Evolutionary conservation across 2,113 vertebrate genomes (phyloP).

Genomic region (Oxyruncus cristatus): DNA sequence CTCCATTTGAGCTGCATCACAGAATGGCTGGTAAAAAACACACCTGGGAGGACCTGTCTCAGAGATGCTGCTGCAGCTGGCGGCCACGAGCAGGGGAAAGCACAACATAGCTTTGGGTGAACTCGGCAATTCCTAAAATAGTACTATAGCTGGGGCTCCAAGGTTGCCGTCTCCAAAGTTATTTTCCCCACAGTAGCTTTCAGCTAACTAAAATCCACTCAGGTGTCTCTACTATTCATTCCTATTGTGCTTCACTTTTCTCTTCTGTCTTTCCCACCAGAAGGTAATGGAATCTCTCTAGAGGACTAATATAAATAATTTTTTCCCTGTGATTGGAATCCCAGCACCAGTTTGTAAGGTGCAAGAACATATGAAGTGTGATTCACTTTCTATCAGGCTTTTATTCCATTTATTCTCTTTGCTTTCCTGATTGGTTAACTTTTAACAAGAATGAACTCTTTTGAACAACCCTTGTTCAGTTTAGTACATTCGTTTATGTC

Average conservation of each 20-base stretch:
- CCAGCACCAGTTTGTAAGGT: background rate
- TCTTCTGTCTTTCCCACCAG: background rate
- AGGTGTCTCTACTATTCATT: background rate
- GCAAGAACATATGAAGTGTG: background rate
- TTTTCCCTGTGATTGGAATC: background rate
- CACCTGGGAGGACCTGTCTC: background rate
- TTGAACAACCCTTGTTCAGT: background rate
- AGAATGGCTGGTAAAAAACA: background rate
- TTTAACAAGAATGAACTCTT: background rate
- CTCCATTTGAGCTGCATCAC: background rate
- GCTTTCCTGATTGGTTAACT: conserved; percentile 4
- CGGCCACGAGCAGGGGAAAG: rapidly evolving
- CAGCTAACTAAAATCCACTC: background rate
- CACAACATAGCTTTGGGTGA: background rate
- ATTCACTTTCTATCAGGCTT: background rate
- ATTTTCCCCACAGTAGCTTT: background rate
- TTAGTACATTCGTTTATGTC: background rate
- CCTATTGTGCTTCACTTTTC: background rate
- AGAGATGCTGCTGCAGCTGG: background rate
- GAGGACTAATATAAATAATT: background rate
- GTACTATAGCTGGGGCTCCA: background rate
- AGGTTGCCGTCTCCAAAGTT: background rate
- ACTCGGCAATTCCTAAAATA: background rate
- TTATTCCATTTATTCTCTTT: conserved; percentile 19
- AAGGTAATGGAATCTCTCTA: background rate